Conservation (phyloP, 2,113 vertebrate species). For the Arvicanthis niloticus region DNA sequence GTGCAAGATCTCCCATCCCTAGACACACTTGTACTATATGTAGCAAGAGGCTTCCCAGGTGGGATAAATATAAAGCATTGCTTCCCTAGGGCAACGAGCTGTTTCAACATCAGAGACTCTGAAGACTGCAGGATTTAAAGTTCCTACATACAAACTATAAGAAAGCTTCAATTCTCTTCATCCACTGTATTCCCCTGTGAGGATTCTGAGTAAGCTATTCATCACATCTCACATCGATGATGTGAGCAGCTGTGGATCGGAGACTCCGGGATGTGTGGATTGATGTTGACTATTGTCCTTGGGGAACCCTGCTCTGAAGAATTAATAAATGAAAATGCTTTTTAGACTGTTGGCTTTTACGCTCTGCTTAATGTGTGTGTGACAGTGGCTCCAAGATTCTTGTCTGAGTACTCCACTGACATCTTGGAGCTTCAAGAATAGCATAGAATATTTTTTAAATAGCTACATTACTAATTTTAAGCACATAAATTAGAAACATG, state of each 20-base stretch:
- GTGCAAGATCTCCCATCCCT: background rate
- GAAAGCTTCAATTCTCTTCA: background rate
- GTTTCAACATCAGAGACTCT: background rate
- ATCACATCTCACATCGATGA: background rate
- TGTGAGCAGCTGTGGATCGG: background rate
- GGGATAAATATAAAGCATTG: background rate
- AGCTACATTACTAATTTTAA: constrained; percentile 12
- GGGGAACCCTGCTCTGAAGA: background rate
- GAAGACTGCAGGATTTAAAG: constrained; percentile 32
- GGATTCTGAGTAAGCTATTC: background rate
- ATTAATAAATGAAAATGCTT: constrained; percentile 45
- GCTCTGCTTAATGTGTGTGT: constrained; percentile 32
- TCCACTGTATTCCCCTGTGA: background rate
- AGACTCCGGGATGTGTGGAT: constrained; percentile 30
- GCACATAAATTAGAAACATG: constrained; percentile 29
- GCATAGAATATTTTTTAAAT: background rate
- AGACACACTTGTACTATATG: background rate
- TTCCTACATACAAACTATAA: background rate
- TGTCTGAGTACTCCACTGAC: background rate
- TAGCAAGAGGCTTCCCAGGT: background rate
- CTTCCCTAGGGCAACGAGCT: background rate
- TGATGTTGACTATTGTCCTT: background rate
- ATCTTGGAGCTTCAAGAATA: background rate
- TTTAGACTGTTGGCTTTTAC: constrained; percentile 17
- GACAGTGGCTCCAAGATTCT: background rate